phyloP scores from a whole-genome alignment of 2,113 vertebrate genomes.

The Lasiurus cinereus region DNA sequence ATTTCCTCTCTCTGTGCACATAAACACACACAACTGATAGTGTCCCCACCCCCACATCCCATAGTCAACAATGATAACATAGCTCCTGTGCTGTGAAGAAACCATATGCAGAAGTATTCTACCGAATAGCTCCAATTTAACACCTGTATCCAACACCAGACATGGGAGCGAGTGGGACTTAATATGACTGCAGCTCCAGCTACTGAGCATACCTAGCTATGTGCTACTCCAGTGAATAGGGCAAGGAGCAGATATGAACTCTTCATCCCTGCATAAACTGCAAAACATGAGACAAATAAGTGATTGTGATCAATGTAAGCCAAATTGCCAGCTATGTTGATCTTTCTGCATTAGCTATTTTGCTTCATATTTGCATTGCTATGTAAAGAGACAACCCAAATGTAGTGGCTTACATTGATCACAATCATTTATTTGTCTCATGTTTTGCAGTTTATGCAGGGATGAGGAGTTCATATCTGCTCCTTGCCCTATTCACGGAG shows the following conservation, averaged over 20 bases:
- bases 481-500: not conserved
- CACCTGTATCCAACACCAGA: not conserved
- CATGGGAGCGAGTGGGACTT: not conserved
- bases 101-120: not conserved
- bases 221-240: not conserved
- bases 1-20: not conserved
- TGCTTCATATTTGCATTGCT: not conserved
- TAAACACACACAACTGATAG: not conserved
- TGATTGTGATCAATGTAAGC: not conserved
- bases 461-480: not conserved
- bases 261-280: not conserved
- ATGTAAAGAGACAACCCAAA: not conserved
- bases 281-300: not conserved
- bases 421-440: not conserved
- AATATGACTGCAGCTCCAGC: not conserved
- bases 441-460: not conserved
- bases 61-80: not conserved
- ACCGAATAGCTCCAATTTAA: not conserved
- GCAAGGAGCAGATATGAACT: not conserved
- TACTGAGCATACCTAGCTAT: not conserved
- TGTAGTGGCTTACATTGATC: not conserved
- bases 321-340: not conserved
- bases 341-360: not conserved
- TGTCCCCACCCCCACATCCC: rapidly evolving
- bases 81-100: not conserved